These are phyloP conservation scores for Sebastes schlegelii DNA, from an alignment of 2,113 vertebrate species.

Conservation along the genomic window DNA sequence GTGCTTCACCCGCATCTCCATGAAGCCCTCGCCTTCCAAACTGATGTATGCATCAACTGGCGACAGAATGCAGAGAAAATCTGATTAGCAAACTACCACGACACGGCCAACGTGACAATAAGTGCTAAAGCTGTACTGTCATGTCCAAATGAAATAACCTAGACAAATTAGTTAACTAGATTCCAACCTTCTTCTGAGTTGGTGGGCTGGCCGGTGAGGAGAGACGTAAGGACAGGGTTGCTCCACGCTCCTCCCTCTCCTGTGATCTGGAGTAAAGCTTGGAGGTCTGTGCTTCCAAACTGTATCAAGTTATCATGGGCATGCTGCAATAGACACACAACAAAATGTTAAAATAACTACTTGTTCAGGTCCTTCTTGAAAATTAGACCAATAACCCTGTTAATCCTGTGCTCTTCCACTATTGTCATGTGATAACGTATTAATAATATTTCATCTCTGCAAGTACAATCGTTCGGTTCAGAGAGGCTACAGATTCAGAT, in stretches of 20 bases:
- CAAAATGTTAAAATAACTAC: background rate
- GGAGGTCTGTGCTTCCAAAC: slow-evolving; percentile 95
- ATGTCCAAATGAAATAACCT: background rate
- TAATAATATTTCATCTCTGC: too few species aligned
- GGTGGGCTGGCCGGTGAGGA: slow-evolving; percentile 91
- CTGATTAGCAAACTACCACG: background rate
- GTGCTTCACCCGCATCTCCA: slow-evolving; percentile 98
- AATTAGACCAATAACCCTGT: background rate
- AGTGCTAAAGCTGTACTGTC: background rate
- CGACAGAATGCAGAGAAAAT: slow-evolving; percentile 25
- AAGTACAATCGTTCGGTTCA: too few species aligned
- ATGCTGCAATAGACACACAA: slow-evolving; percentile 67
- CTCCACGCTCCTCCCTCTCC: slow-evolving; percentile 94
- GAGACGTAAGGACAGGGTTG: slow-evolving; percentile 91
- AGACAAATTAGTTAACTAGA: background rate
- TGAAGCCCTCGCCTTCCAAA: slow-evolving; percentile 95
- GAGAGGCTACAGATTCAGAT: too few species aligned
- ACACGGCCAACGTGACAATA: background rate
- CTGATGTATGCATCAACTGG: slow-evolving; percentile 91
- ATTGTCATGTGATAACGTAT: too few species aligned
- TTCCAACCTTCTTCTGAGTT: slow-evolving; percentile 90
- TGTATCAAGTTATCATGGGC: slow-evolving; percentile 93
- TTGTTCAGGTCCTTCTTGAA: background rate
- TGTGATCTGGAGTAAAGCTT: slow-evolving; percentile 92
- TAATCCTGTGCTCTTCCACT: too few species aligned